Conservation (phyloP, 2,888 invertebrate genomes). For the Stegophylla sp. region DNA sequence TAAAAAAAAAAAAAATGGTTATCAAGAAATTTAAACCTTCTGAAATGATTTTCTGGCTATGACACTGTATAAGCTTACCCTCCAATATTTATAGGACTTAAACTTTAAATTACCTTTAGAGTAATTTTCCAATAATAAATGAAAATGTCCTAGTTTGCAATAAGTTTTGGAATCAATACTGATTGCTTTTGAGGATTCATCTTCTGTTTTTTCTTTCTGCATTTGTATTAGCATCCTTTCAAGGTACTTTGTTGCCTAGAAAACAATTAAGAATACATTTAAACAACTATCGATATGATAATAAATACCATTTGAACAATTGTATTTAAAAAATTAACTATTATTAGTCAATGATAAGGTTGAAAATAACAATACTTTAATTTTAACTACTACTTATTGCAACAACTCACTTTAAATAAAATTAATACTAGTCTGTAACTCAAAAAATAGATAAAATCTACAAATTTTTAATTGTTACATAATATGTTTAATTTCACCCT, state of each 20-base stretch:
- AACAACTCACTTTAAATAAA: slow-evolving; percentile 27
- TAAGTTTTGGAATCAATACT: slow-evolving; percentile 88
- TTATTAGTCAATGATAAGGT: background rate
- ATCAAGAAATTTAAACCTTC: no score
- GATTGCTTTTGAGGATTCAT: slow-evolving; percentile 70
- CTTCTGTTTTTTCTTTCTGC: slow-evolving; percentile 62
- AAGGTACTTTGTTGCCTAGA: slow-evolving; percentile 80
- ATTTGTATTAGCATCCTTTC: slow-evolving; percentile 81
- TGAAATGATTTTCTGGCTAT: no score
- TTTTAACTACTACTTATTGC: background rate
- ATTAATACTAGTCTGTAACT: slow-evolving; percentile 31
- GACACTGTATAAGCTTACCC: background rate
- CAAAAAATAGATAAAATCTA: slow-evolving; percentile 5
- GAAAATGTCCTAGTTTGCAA: slow-evolving; percentile 94
- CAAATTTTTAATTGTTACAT: no score
- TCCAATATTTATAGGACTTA: slow-evolving; percentile 11
- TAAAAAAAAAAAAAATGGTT: no score
- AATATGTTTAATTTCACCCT: no score
- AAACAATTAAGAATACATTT: slow-evolving; percentile 53
- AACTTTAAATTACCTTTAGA: slow-evolving; percentile 77
- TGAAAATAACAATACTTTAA: background rate
- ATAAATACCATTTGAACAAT: background rate
- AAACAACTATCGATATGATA: slow-evolving; percentile 2
- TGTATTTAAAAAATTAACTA: background rate
- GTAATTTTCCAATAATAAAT: slow-evolving; percentile 90